Conservation (phyloP, 2,797 vertebrate genomes). For the Spinus olivaceus region DNA sequence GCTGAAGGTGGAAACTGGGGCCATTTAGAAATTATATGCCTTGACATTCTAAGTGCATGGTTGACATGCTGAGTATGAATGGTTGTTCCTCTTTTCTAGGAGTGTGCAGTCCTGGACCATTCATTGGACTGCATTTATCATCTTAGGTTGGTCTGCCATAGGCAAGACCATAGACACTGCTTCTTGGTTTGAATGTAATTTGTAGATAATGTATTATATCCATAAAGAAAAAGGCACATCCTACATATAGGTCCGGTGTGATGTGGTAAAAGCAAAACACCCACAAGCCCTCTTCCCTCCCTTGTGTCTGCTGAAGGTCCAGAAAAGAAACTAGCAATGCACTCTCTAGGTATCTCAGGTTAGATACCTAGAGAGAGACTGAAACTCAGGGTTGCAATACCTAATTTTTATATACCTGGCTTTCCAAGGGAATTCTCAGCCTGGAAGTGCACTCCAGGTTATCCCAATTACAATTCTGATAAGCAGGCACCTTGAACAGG, state of each 20-base stretch:
- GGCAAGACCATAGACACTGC: background rate
- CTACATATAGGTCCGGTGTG: background rate
- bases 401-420: background rate
- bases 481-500: background rate
- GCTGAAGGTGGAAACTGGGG: background rate
- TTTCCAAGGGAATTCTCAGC: background rate
- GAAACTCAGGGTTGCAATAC: background rate
- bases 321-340: background rate
- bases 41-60: background rate
- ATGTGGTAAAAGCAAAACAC: background rate
- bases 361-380: background rate
- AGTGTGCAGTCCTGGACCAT: background rate
- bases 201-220: background rate
- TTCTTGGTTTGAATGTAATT: background rate
- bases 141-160: constrained; percentile 23
- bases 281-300: background rate
- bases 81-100: background rate
- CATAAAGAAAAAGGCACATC: background rate
- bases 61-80: background rate
- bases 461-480: rapidly evolving
- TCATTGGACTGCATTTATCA: background rate
- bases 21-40: background rate
- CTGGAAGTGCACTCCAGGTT: background rate
- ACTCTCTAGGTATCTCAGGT: background rate
- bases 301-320: background rate